A percentile compares a stretch with the other conserved stretches of the same genome.
Conservation (phyloP, 1,140 invertebrate genomes). For the Drosophila chauvacae region DNA sequence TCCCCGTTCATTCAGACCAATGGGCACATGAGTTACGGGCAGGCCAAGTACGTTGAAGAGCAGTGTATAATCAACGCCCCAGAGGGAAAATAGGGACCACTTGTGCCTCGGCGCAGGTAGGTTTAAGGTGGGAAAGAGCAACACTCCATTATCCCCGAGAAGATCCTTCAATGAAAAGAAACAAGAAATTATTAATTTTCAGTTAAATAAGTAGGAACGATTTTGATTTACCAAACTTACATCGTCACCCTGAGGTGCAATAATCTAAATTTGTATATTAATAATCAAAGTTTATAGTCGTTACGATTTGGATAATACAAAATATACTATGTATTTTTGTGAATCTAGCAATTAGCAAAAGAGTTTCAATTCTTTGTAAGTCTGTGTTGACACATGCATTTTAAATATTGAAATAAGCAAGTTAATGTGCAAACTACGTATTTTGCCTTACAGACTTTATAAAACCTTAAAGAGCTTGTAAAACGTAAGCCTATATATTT, state of each 20-base stretch:
- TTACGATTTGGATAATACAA: not conserved
- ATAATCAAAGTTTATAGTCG: not conserved
- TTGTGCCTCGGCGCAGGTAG: conserved; percentile 88
- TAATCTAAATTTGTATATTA: not conserved
- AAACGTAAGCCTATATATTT: not conserved
- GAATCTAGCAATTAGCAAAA: too few relatives aligned
- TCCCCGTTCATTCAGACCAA: conserved; percentile 88
- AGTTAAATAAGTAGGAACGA: not conserved
- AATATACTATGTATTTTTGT: not conserved
- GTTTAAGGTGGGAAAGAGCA: conserved; percentile 91
- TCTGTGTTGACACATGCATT: not conserved
- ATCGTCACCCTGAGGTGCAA: not conserved
- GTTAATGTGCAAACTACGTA: not conserved
- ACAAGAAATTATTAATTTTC: not conserved
- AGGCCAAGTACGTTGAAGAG: conserved; percentile 91
- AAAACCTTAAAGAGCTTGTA: not conserved
- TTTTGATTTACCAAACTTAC: not conserved
- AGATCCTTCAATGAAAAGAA: conserved; percentile 80
- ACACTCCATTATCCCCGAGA: conserved; percentile 88
- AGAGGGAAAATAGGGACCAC: conserved; percentile 86
- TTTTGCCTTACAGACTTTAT: not conserved
- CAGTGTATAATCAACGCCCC: conserved; percentile 89
- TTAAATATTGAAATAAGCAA: not conserved
- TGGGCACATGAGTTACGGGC: conserved; percentile 90
- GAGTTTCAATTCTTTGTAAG: not conserved